Evolutionary conservation across 2,888 invertebrate species (phyloP).

Genomic region (Dolichomitus sp.): DNA sequence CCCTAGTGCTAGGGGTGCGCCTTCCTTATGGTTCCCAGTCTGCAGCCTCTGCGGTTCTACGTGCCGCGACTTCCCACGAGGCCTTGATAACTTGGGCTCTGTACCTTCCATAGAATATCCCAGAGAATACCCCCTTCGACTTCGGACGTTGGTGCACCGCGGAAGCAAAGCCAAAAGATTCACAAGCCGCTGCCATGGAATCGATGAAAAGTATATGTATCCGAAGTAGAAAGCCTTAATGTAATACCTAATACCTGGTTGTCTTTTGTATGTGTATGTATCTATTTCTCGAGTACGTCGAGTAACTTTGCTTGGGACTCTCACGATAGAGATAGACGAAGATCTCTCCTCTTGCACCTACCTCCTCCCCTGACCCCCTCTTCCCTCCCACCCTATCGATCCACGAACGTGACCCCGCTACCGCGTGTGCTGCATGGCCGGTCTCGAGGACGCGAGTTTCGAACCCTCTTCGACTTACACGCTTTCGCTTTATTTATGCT

Average conservation of each 20-base stretch:
- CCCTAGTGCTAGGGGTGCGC: constrained; percentile 23
- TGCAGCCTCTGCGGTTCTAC: constrained; percentile 61
- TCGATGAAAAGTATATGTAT: constrained; percentile 50
- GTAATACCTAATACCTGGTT: not conserved
- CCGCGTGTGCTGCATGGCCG: constrained; percentile 12
- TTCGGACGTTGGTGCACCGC: constrained; percentile 30
- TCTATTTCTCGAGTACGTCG: not conserved
- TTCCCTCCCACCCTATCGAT: constrained; percentile 19
- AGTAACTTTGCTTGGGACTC: not conserved
- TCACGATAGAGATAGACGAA: constrained; percentile 32
- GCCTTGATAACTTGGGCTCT: constrained; percentile 56
- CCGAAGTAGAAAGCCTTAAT: not conserved
- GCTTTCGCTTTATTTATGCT: constrained; percentile 17
- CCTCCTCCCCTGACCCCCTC: not conserved
- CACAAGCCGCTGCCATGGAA: constrained; percentile 42
- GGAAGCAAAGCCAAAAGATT: constrained; percentile 22
- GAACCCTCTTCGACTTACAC: not conserved
- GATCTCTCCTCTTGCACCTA: constrained; percentile 15
- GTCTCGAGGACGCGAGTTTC: constrained; percentile 7
- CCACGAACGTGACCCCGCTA: constrained; percentile 43
- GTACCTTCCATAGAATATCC: constrained; percentile 28
- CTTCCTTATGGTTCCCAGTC: constrained; percentile 56
- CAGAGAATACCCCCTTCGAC: constrained; percentile 8
- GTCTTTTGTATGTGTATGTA: not conserved
- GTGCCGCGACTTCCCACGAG: constrained; percentile 61